Base-by-base conservation (phyloP, 2,888 invertebrate genomes). In the Carterocephalus palaemon region DNA sequence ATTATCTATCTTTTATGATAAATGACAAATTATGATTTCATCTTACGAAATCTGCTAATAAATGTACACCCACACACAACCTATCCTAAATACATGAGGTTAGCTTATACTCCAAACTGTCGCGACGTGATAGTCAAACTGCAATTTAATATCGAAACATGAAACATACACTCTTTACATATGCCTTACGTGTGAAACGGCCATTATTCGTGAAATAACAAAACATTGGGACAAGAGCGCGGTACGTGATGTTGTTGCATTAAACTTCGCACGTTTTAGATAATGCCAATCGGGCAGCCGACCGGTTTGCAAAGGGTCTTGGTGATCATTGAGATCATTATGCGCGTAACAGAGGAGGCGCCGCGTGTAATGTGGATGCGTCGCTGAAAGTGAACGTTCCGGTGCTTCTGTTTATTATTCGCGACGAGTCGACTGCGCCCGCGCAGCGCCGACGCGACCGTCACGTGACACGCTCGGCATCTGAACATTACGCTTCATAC, bases 331-430 rank as follows among this genome's bases (percentile, higher is more conserved):
- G 24, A 26, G 28, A 20, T 13, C 17, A 23, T 51, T 47, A 52
- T 53, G 57, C 56, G 62, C 62, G 58, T 64, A 62, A 62, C 56
- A 47, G 53, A 54, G 48, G 53, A 53, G 49, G 49, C 51, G 49
- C 60, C 55, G 57, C 62, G 66, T 68, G 66, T 68, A 59, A 68
- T 67, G 65, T 67, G 65, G 69, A 63, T 61, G 61, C 9, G 63
- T 70, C 67, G 67, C 74, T 67, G 85, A 85, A 85, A 85, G 85
- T 80, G 84, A 85, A 80, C 67, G 80, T 76, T 74, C 75, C 72
- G 72, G 67, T 75, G 74, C 75, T 84, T 83, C 72, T 75, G 74
- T 75, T 84, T 83, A 72, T 75, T 76, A 83, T 81, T 80, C 80
- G 68, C 69, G 61, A 57, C 65, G 66, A 58, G 60, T 67, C 61